Conservation (phyloP, 2,113 vertebrate genomes). For the Larimichthys polyactis region DNA sequence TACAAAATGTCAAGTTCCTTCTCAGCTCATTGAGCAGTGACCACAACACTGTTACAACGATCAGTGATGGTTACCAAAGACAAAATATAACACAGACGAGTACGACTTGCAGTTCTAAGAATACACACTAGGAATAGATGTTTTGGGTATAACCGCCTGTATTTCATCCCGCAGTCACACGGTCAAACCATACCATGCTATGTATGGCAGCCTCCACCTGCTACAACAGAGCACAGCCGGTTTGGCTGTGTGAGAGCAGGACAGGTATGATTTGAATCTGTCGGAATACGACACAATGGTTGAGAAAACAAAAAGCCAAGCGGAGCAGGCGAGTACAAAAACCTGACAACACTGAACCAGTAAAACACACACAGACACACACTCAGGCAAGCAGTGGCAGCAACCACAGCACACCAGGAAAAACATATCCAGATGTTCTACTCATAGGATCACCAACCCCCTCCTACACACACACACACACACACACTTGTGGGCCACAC, state of each 20-base stretch:
- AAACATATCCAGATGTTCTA: constrained; percentile 86
- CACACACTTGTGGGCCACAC: constrained; percentile 72
- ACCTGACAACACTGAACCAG: constrained; percentile 69
- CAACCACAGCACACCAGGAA: constrained; percentile 76
- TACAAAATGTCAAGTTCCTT: constrained; percentile 29
- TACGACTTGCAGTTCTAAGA: constrained; percentile 32
- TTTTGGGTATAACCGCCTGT: constrained; percentile 6
- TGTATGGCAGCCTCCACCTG: constrained; percentile 33
- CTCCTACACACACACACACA: constrained; percentile 44
- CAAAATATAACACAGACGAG: constrained; percentile 18
- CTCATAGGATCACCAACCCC: constrained; percentile 72
- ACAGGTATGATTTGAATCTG: constrained; percentile 43
- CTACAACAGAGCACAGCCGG: background rate
- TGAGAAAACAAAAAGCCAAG: constrained; percentile 56
- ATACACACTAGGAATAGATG: constrained; percentile 29
- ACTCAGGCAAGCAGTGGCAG: constrained; percentile 58
- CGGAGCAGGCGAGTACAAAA: constrained; percentile 57
- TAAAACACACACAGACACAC: constrained; percentile 60
- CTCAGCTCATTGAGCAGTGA: constrained; percentile 14
- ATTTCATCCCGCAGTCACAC: background rate
- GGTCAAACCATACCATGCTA: background rate
- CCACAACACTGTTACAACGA: background rate
- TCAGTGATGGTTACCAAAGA: constrained; percentile 17
- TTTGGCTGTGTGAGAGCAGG: background rate
- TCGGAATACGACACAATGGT: constrained; percentile 42